Conservation (phyloP, 2,888 invertebrate genomes). For the Hymenopus coronatus region DNA sequence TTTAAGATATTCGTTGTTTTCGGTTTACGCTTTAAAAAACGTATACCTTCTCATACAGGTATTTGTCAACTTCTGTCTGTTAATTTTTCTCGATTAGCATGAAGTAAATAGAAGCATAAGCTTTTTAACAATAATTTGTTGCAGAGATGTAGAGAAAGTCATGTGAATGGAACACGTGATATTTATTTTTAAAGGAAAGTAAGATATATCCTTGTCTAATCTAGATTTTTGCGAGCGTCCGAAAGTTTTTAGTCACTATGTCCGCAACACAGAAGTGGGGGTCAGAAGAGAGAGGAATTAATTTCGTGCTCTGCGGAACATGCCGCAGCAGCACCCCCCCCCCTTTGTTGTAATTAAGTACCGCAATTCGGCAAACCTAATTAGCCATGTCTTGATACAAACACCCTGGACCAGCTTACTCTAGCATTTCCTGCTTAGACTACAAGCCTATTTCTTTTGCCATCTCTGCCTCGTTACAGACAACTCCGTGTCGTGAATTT, state of each 20-base stretch:
- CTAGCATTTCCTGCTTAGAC: not conserved
- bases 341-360: slow-evolving; percentile 30
- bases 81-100: no score
- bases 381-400: slow-evolving; percentile 34
- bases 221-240: not conserved
- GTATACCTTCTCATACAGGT: no score
- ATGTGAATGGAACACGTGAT: no score
- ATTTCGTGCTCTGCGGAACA: slow-evolving; percentile 32
- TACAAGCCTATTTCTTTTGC: not conserved
- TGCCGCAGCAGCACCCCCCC: not conserved
- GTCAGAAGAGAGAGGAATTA: slow-evolving; percentile 19
- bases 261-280: not conserved
- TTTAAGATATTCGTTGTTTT: no score
- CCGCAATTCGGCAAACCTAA: slow-evolving; percentile 31
- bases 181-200: not conserved
- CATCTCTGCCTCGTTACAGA: not conserved
- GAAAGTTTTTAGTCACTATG: not conserved
- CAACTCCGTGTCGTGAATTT: not conserved
- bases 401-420: slow-evolving; percentile 5
- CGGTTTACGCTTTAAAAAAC: no score
- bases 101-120: no score
- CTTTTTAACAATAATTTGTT: no score
- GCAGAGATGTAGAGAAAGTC: no score
- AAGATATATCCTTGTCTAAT: not conserved
- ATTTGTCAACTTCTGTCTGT: no score